phyloP scores from a whole-genome alignment of 2,113 vertebrate species.

The Podarcis cretensis region DNA sequence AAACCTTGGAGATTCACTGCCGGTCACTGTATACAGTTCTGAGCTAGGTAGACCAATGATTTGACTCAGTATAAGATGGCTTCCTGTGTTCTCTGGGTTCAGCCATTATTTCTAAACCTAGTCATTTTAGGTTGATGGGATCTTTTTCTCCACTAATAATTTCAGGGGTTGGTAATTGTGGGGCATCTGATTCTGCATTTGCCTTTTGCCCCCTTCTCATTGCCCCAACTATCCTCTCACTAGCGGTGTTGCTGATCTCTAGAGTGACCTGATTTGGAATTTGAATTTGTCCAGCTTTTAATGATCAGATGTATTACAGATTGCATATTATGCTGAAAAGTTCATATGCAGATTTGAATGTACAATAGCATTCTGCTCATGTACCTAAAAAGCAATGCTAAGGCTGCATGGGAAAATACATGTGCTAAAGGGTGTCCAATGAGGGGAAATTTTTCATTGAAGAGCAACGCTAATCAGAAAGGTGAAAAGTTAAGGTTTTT shows the following conservation, averaged over 20 bases:
- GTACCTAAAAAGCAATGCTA: neutral
- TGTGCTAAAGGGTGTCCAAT: neutral
- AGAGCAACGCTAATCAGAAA: neutral
- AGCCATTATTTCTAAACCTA: neutral
- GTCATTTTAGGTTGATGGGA: neutral
- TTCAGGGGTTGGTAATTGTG: neutral
- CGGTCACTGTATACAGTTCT: too few species aligned
- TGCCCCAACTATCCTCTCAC: neutral
- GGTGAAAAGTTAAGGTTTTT: neutral
- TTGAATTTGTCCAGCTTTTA: neutral
- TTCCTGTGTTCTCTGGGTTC: neutral
- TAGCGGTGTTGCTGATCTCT: neutral
- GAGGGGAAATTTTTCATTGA: neutral
- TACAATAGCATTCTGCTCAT: neutral
- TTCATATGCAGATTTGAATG: neutral
- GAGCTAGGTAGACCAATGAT: too few species aligned
- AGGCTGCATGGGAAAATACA: neutral
- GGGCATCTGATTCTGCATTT: neutral
- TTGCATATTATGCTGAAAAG: neutral
- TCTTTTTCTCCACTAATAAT: neutral
- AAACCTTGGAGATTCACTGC: too few species aligned
- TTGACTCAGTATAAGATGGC: neutral
- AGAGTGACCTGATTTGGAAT: neutral
- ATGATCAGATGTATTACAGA: neutral
- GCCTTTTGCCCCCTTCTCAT: neutral